A percentile compares a stretch with the other conserved stretches of the same genome.
These are phyloP conservation scores for Cyclargus thomasi DNA, from an alignment of 1,140 invertebrate species.

Conservation along the genomic window DNA sequence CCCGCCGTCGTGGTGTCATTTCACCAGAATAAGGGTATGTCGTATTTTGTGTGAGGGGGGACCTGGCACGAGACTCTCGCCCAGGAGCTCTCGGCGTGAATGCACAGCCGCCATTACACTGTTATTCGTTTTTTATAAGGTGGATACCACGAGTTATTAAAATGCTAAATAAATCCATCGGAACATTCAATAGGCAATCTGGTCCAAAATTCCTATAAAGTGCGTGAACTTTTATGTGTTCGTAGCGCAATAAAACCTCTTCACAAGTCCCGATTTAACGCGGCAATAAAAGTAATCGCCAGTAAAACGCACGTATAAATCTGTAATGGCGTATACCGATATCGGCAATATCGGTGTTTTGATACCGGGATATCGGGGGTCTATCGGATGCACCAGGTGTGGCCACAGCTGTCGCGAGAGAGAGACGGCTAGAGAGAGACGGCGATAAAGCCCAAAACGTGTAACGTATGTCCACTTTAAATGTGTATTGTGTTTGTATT, in stretches of 20 bases:
- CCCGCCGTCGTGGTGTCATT: neutral
- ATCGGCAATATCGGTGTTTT: neutral
- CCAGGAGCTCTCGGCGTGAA: too few relatives aligned
- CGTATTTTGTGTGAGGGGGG: too few relatives aligned
- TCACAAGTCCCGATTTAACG: constrained; percentile 6
- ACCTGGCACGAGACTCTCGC: too few relatives aligned
- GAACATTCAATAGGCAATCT: neutral
- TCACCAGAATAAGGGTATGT: too few relatives aligned
- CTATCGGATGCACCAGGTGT: constrained; percentile 8
- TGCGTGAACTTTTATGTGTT: constrained; percentile 8
- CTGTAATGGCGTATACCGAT: neutral
- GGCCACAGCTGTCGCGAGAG: neutral
- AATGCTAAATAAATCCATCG: neutral
- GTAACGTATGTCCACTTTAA: too few relatives aligned
- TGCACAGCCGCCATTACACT: too few relatives aligned
- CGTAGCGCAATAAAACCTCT: constrained; percentile 8
- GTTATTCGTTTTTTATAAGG: too few relatives aligned
- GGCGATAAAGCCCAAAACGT: neutral
- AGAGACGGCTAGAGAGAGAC: neutral
- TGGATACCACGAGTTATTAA: neutral
- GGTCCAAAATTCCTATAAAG: neutral
- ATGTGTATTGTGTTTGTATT: too few relatives aligned
- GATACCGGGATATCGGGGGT: neutral
- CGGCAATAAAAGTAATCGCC: constrained; percentile 9
- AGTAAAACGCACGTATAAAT: constrained; percentile 10